Base-by-base conservation (phyloP, 2,888 invertebrate genomes). In the Papilio elwesi region DNA sequence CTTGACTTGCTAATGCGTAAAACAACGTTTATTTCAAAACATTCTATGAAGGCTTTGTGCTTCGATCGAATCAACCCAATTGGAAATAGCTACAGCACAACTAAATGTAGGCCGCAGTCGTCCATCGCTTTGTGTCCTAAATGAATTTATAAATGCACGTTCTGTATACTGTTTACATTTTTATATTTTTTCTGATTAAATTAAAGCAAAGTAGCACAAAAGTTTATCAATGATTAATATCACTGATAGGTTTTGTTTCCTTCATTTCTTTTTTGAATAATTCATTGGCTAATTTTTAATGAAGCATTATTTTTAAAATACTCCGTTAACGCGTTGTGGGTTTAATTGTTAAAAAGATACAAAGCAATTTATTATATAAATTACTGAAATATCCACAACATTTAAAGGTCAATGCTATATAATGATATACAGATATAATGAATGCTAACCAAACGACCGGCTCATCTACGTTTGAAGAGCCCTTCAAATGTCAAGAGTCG, bases 401-500 rank as follows among this genome's bases (percentile, higher is more conserved):
- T 49, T 15, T 26, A 51, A 65, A 65, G 51, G 65, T 65, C 26
- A 65, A 9, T 13, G n/a, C n/a, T 59, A n/a, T n/a, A 65, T 49
- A 59, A 36, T 13, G n/a, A 59, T 38, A 38, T 67, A 11, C 15
- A 15, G 53, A 53, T 47, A 43, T 48, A 68, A 72, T 68, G 26
- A 62, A 68, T 68, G 53, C 63, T 48, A 68, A 68, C 59, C 57
- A 36, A 68, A 68, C 71, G 51, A 65, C 13, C 52, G 49, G 43
- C 62, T 71, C 16, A 47, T 55, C 64, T 38, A 26, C 16, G 52
- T 59, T 51, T 73, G 9, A 51, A 72, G 68, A 73, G 57, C 73
- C 49, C 69, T 73, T 73, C 52, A 73, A 73, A 73, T 73, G 73
- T 73, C 73, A 73, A 69, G 57, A 57, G 69, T 59, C 53, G 38